phyloP scores from a whole-genome alignment of 2,113 vertebrate species.

The Perognathus longimembris region DNA sequence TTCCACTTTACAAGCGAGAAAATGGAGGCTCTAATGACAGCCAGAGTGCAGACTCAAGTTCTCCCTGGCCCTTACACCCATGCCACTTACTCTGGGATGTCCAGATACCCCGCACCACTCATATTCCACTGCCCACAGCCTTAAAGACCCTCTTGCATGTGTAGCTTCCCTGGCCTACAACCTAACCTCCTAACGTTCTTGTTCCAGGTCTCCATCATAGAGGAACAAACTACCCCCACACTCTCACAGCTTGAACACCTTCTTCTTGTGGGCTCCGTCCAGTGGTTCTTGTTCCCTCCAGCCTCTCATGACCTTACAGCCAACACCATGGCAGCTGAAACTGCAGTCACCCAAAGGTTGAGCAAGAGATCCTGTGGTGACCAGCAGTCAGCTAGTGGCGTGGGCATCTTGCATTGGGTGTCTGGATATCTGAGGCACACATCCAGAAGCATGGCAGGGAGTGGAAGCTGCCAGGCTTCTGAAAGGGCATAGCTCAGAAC shows the following conservation, averaged over 20 bases:
- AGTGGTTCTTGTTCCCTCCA: background rate
- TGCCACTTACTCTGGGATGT: accelerated
- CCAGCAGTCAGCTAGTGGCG: background rate
- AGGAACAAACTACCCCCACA: background rate
- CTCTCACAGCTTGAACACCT: background rate
- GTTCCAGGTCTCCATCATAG: background rate
- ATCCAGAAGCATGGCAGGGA: background rate
- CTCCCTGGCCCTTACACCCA: accelerated
- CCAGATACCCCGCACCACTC: background rate
- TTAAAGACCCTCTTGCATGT: too few relatives aligned
- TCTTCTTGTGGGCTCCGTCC: background rate
- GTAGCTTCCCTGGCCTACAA: background rate
- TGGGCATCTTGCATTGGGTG: background rate
- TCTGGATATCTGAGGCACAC: background rate
- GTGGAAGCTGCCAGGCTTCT: background rate
- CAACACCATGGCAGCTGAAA: background rate
- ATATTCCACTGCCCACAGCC: too few relatives aligned
- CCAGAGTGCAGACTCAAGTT: background rate
- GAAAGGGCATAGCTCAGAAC: background rate
- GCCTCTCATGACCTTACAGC: background rate
- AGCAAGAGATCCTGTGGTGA: accelerated
- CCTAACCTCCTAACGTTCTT: background rate
- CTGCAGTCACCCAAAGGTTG: background rate
- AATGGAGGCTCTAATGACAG: background rate
- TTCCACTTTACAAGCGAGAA: background rate